phyloP scores from a whole-genome alignment of 1,140 invertebrate species.

The Papilio dardanus region DNA sequence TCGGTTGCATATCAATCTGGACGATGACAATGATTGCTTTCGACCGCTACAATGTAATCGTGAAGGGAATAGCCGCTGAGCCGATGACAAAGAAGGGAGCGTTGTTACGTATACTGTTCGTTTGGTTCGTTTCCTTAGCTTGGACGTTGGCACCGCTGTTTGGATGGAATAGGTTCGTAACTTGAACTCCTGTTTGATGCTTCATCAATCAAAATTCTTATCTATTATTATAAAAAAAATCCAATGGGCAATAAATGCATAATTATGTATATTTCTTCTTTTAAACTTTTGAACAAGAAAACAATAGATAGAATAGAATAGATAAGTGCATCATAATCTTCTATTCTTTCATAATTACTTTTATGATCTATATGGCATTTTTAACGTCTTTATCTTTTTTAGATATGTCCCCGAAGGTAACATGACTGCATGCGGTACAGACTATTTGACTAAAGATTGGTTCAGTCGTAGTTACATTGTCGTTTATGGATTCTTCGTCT shows the following conservation, averaged over 20 bases:
- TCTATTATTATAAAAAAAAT: no score
- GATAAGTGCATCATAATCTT: no score
- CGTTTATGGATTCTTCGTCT: conserved; percentile 85
- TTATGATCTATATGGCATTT: background rate
- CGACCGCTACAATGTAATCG: conserved; percentile 94
- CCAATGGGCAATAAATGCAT: no score
- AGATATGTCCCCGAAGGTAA: conserved; percentile 92
- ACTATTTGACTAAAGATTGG: conserved; percentile 88
- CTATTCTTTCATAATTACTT: background rate
- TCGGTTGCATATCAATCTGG: conserved; percentile 93
- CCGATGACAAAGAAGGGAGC: conserved; percentile 87
- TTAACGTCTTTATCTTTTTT: conserved; percentile 6
- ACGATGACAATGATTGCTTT: conserved; percentile 93
- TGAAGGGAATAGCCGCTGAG: conserved; percentile 87
- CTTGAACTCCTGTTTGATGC: conserved; percentile 14
- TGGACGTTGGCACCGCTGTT: conserved; percentile 88
- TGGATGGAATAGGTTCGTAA: conserved; percentile 86
- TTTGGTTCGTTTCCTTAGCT: conserved; percentile 86
- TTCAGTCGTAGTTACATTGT: conserved; percentile 85
- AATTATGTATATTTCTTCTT: no score
- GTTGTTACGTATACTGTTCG: conserved; percentile 85
- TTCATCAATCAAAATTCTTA: background rate
- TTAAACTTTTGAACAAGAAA: no score
- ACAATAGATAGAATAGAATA: no score
- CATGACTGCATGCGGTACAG: conserved; percentile 91